A percentile compares a stretch with the other conserved stretches of the same genome.
These are phyloP conservation scores for Pemphigus obesinymphae DNA, from an alignment of 1,140 invertebrate species.

Conservation along the genomic window DNA sequence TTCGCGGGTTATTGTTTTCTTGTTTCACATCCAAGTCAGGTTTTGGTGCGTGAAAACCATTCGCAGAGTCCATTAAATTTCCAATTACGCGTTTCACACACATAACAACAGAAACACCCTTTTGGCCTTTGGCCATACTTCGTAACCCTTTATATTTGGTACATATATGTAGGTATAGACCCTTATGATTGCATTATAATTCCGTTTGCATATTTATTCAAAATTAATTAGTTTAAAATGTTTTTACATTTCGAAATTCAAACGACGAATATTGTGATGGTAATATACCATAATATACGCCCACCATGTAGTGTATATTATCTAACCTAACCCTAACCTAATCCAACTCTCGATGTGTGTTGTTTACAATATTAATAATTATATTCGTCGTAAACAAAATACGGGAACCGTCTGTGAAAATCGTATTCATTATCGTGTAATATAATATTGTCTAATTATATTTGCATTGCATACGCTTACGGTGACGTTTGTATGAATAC, in stretches of 20 bases:
- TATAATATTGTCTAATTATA: too few species aligned
- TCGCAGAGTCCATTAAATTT: constrained; percentile 34
- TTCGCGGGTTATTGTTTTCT: constrained; percentile 24
- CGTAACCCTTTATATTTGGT: constrained; percentile 8
- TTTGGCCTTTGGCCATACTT: constrained; percentile 21
- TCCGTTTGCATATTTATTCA: neutral
- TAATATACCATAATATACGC: too few species aligned
- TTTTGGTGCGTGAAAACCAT: constrained; percentile 31
- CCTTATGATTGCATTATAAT: constrained; percentile 3
- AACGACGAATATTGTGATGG: neutral
- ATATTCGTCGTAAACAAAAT: too few species aligned
- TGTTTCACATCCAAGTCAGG: constrained; percentile 34
- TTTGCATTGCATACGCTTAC: too few species aligned
- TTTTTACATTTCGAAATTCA: neutral
- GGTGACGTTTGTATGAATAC: too few species aligned
- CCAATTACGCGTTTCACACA: constrained; percentile 29
- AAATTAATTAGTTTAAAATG: neutral
- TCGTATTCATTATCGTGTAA: too few species aligned
- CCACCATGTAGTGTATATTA: too few species aligned
- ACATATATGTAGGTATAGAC: too few species aligned
- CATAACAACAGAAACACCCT: constrained; percentile 23
- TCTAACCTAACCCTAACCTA: too few species aligned
- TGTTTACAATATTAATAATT: too few species aligned
- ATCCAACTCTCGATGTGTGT: too few species aligned
- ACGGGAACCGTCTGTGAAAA: too few species aligned